Evolutionary conservation across 2,888 invertebrate species (phyloP).

Genomic region (Sarcophaga rosellei): DNA sequence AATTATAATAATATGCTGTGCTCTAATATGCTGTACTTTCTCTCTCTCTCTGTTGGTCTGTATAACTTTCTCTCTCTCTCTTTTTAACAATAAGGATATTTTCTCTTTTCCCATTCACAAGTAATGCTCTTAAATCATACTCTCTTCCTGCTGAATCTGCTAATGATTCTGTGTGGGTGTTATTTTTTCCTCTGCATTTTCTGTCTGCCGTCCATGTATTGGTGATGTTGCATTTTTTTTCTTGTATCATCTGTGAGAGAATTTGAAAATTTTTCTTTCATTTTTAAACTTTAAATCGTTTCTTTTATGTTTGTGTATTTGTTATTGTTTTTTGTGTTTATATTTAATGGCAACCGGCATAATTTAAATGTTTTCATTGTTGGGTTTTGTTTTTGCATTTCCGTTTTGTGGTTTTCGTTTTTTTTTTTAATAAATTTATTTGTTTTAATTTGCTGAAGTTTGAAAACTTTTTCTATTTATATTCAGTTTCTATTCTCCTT

Average conservation of each 20-base stretch:
- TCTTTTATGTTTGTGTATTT: background rate
- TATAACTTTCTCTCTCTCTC: background rate
- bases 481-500: background rate
- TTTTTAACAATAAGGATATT: conserved; percentile 10
- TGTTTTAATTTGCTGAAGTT: background rate
- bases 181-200: background rate
- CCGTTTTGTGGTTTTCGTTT: background rate
- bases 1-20: background rate
- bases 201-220: background rate
- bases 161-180: background rate
- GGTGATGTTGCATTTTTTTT: background rate
- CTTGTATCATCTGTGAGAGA: background rate
- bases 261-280: background rate
- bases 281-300: background rate
- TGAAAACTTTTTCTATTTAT: background rate
- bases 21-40: no score
- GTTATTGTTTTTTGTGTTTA: background rate
- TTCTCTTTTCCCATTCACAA: conserved; percentile 19
- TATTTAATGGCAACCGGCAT: background rate
- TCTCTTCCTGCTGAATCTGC: conserved; percentile 42
- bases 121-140: background rate
- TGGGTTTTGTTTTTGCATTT: background rate
- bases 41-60: background rate
- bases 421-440: background rate
- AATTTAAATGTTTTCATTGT: background rate